These are phyloP conservation scores for Melipona bicolor DNA, from an alignment of 2,888 invertebrate genomes.

Conservation along the genomic window DNA sequence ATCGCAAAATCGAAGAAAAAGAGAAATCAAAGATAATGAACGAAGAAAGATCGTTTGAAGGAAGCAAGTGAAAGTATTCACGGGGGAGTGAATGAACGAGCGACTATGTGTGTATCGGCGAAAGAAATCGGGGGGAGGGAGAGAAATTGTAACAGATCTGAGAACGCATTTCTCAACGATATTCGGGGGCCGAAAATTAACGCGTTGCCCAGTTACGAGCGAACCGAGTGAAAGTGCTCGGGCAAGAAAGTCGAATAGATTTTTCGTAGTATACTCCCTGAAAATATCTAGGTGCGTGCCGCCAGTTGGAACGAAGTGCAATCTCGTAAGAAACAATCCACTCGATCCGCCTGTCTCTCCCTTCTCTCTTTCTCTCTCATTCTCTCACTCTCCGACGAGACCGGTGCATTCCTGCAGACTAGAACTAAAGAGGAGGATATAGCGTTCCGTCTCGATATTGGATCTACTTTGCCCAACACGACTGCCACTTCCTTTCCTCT, in stretches of 20 bases:
- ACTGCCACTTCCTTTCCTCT: constrained; percentile 28
- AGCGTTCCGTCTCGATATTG: constrained; percentile 37
- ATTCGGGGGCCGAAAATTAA: constrained; percentile 62
- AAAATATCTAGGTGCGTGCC: constrained; percentile 56
- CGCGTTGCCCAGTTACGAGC: constrained; percentile 3
- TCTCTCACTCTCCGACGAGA: constrained; percentile 2
- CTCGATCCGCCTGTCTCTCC: constrained; percentile 28
- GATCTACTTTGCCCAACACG: constrained; percentile 19
- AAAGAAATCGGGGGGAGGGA: constrained; percentile 15
- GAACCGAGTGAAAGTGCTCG: constrained; percentile 11
- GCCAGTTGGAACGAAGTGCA: constrained; percentile 56
- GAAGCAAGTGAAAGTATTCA: constrained; percentile 52
- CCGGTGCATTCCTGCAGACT: constrained; percentile 59
- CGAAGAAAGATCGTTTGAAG: constrained; percentile 4
- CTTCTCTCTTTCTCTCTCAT: neutral
- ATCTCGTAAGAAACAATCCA: constrained; percentile 54
- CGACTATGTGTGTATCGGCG: neutral
- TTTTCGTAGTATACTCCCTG: constrained; percentile 55
- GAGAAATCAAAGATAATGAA: neutral
- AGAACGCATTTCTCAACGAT: constrained; percentile 44
- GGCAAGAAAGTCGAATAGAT: constrained; percentile 64
- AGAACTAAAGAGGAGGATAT: constrained; percentile 44
- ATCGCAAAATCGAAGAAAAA: constrained; percentile 8
- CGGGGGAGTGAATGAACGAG: constrained; percentile 47
- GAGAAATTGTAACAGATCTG: constrained; percentile 41